Base-by-base conservation (phyloP, 37 sponge, comb jelly and placozoan species). In the Ianthella basta region DNA sequence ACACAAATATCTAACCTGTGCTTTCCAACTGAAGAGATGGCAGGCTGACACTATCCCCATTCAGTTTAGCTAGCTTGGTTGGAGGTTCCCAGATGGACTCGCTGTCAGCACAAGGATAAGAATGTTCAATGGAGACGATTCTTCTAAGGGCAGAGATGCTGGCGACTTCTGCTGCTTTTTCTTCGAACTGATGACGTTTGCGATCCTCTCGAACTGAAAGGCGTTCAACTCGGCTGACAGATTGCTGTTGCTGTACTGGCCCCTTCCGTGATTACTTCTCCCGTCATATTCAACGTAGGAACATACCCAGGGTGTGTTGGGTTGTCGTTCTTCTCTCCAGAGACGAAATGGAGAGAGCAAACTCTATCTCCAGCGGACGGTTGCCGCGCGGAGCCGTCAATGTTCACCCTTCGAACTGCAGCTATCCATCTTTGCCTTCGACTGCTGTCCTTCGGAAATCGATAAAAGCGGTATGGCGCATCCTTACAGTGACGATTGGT, bases 271-370 rank as follows among this genome's bases (percentile, higher is more conserved):
- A 24, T 25, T 23, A 23, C 68, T 13, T 66, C 27, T 15, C 68
- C 68, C 13, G 68, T 66, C 27, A 66, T 66, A 66, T 66, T 24
- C 68, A 66, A 24, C 27, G 68, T 66, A 24, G 68, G 68, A 24
- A 66, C 27, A 23, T 66, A 66, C 13, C 25, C 68, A 24, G 68
- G 68, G 27, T 66, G 68, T 66, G 68, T 66, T 12, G 73, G 73
- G 73, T 72, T 33, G 30, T 72, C 39, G 39, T 72, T n/a, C n/a
- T n/a, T 72, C 39, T 72, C 38, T 33, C 41, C 73, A 34, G 38
- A 15, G 73, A 72, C 73, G 19, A 72, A 72, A 72, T 72, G 73
- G 30, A 72, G 21, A 19, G 73, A 72, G 73, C 73, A 72, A 72
- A 72, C 39, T 72, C 73, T 15, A 33, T 72, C 73, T 33, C 73